phyloP scores from a whole-genome alignment of 2,888 invertebrate species.

The Nomada lathburiana region DNA sequence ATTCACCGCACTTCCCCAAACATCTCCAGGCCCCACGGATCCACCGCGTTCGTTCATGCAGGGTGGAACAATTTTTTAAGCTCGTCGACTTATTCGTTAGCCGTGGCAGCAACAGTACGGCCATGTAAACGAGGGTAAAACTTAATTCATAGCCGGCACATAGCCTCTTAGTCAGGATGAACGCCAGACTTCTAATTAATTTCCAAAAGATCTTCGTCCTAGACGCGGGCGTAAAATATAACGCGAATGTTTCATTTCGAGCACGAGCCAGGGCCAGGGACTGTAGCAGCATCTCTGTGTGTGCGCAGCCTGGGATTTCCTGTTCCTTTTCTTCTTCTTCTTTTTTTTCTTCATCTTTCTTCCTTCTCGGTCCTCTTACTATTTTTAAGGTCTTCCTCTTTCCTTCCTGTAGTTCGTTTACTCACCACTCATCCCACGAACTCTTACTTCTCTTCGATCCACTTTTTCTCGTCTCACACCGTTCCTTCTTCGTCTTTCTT shows the following conservation, averaged over 20 bases:
- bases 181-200: constrained; percentile 53
- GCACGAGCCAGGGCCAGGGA: not conserved
- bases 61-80: constrained; percentile 45
- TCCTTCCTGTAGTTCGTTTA: constrained; percentile 5
- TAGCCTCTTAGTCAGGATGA: constrained; percentile 40
- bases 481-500: constrained; percentile 14
- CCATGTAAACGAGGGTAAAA: constrained; percentile 38
- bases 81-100: constrained; percentile 37
- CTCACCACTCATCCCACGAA: not conserved
- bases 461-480: constrained; percentile 17
- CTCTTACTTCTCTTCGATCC: constrained; percentile 7
- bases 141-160: constrained; percentile 43
- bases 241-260: constrained; percentile 48
- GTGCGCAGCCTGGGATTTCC: constrained; percentile 3
- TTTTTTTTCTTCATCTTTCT: not conserved
- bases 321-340: not conserved
- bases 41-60: constrained; percentile 20
- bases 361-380: not conserved
- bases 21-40: not conserved
- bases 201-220: constrained; percentile 44
- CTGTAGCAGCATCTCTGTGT: not conserved
- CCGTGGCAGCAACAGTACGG: constrained; percentile 1
- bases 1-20: not conserved
- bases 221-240: constrained; percentile 41
- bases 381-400: not conserved